Evolutionary conservation across 53 echinoderm and acorn worm genomes (phyloP).

Genomic region (Temnopleurus reevesii): DNA sequence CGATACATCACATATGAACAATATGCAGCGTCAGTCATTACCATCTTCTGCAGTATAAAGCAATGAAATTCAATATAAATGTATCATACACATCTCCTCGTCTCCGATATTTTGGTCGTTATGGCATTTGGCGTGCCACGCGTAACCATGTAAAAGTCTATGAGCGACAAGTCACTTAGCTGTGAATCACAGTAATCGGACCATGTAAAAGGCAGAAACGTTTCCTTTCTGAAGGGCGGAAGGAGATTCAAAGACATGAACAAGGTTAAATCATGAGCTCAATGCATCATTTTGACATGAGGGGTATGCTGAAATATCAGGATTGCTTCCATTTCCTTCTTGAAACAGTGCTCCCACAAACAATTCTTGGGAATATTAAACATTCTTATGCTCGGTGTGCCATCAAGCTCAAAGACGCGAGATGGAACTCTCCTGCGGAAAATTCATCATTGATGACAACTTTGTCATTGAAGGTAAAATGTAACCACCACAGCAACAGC

Average conservation of each 20-base stretch:
- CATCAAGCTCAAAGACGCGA: too few relatives aligned
- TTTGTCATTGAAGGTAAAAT: too few relatives aligned
- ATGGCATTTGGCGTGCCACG: neutral
- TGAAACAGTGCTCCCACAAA: too few relatives aligned
- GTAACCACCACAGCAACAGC: too few relatives aligned
- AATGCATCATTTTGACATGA: neutral
- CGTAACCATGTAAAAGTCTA: neutral
- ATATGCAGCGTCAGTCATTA: neutral
- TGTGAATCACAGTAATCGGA: neutral
- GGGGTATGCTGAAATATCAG: too few relatives aligned
- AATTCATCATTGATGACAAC: too few relatives aligned
- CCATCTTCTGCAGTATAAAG: conserved; percentile 26
- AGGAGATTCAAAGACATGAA: neutral
- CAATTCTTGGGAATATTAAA: too few relatives aligned
- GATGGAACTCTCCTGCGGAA: too few relatives aligned
- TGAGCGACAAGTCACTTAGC: neutral
- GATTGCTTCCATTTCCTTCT: too few relatives aligned
- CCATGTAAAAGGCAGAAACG: neutral
- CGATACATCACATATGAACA: neutral
- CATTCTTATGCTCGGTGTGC: too few relatives aligned
- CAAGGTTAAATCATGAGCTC: neutral
- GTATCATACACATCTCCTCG: neutral
- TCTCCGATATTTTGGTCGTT: neutral
- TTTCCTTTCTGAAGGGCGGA: neutral
- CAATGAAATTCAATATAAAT: conserved; percentile 12